phyloP scores from a whole-genome alignment of 1,140 invertebrate species.

The Asobara japonica region DNA sequence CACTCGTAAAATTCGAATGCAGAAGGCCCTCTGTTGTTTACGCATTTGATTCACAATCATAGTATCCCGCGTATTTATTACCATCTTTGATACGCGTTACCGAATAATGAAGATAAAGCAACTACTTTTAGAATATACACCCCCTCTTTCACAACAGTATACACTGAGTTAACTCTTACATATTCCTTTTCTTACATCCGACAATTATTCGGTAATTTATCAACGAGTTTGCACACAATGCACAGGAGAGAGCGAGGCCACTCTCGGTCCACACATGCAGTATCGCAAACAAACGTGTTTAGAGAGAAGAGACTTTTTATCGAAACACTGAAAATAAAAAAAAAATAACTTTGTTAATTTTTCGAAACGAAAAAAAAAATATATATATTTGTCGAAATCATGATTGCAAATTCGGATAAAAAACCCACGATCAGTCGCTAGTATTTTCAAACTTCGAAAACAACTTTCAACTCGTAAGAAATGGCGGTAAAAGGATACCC shows the following conservation, averaged over 20 bases:
- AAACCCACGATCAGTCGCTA: constrained; percentile 50
- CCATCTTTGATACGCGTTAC: constrained; percentile 10
- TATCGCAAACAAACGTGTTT: constrained; percentile 46
- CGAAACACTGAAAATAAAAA: not conserved
- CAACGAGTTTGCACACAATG: constrained; percentile 64
- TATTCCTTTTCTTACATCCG: constrained; percentile 48
- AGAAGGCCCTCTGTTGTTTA: not conserved
- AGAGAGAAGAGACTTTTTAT: not conserved
- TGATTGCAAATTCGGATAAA: not conserved
- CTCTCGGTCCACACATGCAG: constrained; percentile 42
- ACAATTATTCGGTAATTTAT: constrained; percentile 70
- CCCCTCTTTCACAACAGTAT: constrained; percentile 14
- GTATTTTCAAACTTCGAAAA: not conserved
- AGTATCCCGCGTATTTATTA: constrained; percentile 7
- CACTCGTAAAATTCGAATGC: constrained; percentile 15
- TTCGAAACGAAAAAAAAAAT: not conserved
- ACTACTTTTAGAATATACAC: constrained; percentile 24
- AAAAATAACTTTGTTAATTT: not conserved
- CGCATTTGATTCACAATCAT: constrained; percentile 1
- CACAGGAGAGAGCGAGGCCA: constrained; percentile 37
- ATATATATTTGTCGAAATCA: not conserved
- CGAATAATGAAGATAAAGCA: not conserved
- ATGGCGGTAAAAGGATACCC: constrained; percentile 52
- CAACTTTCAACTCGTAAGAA: constrained; percentile 17
- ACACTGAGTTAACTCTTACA: constrained; percentile 21